Base-by-base conservation (phyloP, 2,888 invertebrate species). In the Biston stratarius region DNA sequence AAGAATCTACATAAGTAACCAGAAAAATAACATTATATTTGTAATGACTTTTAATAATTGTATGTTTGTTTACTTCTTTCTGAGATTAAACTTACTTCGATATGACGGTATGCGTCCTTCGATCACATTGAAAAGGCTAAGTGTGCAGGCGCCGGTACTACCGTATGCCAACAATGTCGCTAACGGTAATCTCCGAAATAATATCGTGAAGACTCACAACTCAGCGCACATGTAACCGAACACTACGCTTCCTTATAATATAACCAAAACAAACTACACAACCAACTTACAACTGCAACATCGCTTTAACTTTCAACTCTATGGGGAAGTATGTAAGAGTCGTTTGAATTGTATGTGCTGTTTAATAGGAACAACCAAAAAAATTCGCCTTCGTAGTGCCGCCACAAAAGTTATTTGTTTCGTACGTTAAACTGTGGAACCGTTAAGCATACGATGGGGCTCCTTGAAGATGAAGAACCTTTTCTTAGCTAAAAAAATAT, bases 361-460 rank as follows among this genome's bases (percentile, higher is more conserved):
- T 55, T 24, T 56, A 59, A 69, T 45, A 75, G 75, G 66, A 64
- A 75, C 75, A 68, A 74, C 77, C 77, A 73, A 83, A 88, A n/a
- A 86, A 83, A 80, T 83, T 77, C 76, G 77, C 84, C 84, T 84
- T 88, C 87, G 82, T 86, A 83, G 76, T 60, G 78, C 81, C 81
- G 83, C 83, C 84, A 83, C 88, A 85, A 38, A 85, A 80, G 79
- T 85, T 88, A 89, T 90, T 91, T 91, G 90, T 87, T 86, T 83
- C 82, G 79, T 85, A 84, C 86, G 82, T 87, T 88, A 85, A 69
- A 84, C 80, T 79, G 83, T 77, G 78, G 77, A 87, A 90, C 92
- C 91, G 92, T 92, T 92, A 91, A 84, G 79, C 78, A 83, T 76
- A 88, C 87, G 85, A 81, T 77, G 77, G 70, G 65, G 67, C 72